A percentile compares a stretch with the other conserved stretches of the same genome.
phyloP scores from a whole-genome alignment of 2,888 invertebrate species.

The Phaedon cochleariae region DNA sequence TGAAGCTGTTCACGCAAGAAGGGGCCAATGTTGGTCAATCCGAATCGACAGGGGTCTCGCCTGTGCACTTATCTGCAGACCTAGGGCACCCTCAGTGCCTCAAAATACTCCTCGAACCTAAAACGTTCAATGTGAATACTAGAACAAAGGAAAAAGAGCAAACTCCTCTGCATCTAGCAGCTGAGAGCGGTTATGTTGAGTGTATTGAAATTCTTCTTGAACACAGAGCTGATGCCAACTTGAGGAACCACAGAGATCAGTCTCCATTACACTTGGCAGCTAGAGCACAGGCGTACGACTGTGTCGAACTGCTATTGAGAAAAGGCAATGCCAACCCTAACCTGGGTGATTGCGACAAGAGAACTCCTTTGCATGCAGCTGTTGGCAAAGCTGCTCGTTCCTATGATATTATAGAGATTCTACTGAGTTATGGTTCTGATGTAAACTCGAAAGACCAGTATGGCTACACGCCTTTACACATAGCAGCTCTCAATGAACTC shows the following conservation, averaged over 20 bases:
- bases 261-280: conserved; percentile 88
- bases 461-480: conserved; percentile 85
- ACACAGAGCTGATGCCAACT: conserved; percentile 78
- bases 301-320: conserved; percentile 78
- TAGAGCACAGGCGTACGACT: conserved; percentile 80
- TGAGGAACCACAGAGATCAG: conserved; percentile 81
- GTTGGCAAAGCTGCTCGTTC: conserved; percentile 84
- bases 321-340: conserved; percentile 82
- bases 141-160: conserved; percentile 78
- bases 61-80: conserved; percentile 84
- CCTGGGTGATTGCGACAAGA: conserved; percentile 80
- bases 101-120: conserved; percentile 76
- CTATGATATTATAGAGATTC: conserved; percentile 80
- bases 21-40: conserved; percentile 80
- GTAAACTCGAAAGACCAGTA: conserved; percentile 86
- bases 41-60: conserved; percentile 79
- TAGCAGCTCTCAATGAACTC: conserved; percentile 85
- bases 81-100: conserved; percentile 80
- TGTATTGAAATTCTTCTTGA: conserved; percentile 79
- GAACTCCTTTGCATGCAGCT: conserved; percentile 84
- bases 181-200: conserved; percentile 86
- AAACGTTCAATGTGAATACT: conserved; percentile 75
- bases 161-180: conserved; percentile 85
- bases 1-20: conserved; percentile 76
- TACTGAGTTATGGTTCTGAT: conserved; percentile 82